Evolutionary conservation across 2,113 vertebrate genomes (phyloP).

Genomic region (Eidolon helvum): DNA sequence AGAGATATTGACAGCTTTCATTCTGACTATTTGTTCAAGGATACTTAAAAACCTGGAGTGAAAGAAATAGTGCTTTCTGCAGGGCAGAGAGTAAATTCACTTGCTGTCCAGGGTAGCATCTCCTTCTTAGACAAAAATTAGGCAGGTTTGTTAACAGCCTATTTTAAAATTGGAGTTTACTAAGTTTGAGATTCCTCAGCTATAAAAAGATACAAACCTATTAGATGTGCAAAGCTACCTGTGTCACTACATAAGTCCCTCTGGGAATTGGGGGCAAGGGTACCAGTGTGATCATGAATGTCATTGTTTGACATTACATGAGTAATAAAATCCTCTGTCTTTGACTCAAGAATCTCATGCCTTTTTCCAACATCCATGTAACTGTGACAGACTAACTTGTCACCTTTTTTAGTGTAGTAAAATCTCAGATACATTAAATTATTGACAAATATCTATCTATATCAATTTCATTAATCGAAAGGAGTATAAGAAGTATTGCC

Average conservation of each 20-base stretch:
- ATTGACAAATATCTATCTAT: neutral
- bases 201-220: neutral
- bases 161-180: neutral
- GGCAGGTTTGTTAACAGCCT: neutral
- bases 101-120: neutral
- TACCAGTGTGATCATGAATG: neutral
- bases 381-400: neutral
- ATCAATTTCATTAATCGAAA: neutral
- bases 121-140: neutral
- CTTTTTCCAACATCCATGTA: neutral
- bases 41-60: neutral
- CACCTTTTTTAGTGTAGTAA: neutral
- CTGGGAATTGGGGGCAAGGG: neutral
- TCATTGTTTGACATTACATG: neutral
- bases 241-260: neutral
- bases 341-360: neutral
- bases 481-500: neutral
- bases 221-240: neutral
- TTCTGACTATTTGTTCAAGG: neutral
- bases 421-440: neutral
- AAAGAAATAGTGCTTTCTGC: neutral
- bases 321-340: neutral
- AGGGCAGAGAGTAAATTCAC: neutral
- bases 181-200: neutral
- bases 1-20: neutral